Evolutionary conservation across 2,797 vertebrate species (phyloP).

Genomic region (Lepus oiostolus): DNA sequence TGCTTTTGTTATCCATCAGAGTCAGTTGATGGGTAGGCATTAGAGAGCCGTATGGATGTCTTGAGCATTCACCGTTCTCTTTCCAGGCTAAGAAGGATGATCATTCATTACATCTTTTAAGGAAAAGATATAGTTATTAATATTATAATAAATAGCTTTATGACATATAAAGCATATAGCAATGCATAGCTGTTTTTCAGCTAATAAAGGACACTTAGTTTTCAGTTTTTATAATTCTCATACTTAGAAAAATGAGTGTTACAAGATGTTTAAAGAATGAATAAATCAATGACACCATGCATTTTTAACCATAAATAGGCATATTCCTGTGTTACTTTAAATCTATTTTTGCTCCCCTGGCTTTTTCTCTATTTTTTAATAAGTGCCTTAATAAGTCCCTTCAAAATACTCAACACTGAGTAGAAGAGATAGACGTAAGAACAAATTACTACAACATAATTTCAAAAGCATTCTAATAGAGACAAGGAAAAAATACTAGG

Average conservation of each 20-base stretch:
- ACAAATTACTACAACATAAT: constrained; percentile 50
- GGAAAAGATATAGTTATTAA: neutral
- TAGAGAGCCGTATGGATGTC: neutral
- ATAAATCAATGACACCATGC: neutral
- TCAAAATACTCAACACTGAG: neutral
- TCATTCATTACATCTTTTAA: neutral
- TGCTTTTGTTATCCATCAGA: constrained; percentile 29
- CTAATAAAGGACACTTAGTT: neutral
- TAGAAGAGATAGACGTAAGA: constrained; percentile 24
- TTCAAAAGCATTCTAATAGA: neutral
- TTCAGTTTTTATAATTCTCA: neutral
- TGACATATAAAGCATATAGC: neutral
- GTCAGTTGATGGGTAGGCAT: neutral
- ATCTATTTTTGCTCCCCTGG: neutral
- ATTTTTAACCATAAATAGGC: neutral
- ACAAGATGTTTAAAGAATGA: neutral
- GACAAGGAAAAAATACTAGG: neutral
- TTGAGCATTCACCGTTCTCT: neutral
- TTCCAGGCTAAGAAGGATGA: neutral
- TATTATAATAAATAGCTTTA: constrained; percentile 9
- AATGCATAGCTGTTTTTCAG: constrained; percentile 11
- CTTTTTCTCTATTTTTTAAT: neutral
- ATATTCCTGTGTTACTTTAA: neutral
- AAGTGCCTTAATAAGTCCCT: neutral
- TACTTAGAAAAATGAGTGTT: neutral